These are phyloP conservation scores for Mus spretus DNA, from an alignment of 2,797 vertebrate genomes.

Conservation along the genomic window DNA sequence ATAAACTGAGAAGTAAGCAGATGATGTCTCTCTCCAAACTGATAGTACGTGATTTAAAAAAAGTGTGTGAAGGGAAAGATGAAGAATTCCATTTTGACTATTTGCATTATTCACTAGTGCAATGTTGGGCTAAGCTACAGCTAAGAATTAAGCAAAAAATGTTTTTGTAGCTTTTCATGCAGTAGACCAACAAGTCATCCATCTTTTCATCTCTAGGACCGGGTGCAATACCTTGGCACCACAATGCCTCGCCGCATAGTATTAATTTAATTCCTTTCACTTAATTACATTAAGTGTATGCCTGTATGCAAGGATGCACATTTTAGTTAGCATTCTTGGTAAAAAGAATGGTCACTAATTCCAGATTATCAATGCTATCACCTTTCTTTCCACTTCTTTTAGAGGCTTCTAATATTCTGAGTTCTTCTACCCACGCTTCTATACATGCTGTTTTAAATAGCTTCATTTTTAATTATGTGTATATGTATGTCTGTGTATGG, in stretches of 20 bases:
- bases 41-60: slow-evolving; percentile 6
- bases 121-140: neutral
- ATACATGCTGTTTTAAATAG: neutral
- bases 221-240: neutral
- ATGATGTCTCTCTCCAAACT: neutral
- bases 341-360: slow-evolving; percentile 33
- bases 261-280: slow-evolving; percentile 51
- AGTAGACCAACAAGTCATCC: neutral
- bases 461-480: neutral
- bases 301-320: neutral
- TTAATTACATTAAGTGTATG: neutral
- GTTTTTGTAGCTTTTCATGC: slow-evolving; percentile 30
- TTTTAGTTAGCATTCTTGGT: slow-evolving; percentile 51
- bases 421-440: slow-evolving; percentile 31
- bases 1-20: neutral
- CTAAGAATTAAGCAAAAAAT: slow-evolving; percentile 41
- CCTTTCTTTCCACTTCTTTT: slow-evolving; percentile 52
- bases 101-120: neutral
- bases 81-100: neutral
- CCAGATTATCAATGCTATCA: neutral
- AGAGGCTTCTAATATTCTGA: slow-evolving; percentile 34
- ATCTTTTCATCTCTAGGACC: slow-evolving; percentile 3
- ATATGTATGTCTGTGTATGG: neutral
- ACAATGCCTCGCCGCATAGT: slow-evolving; percentile 5
- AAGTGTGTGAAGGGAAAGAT: slow-evolving; percentile 13